Base-by-base conservation (phyloP, 2,888 invertebrate genomes). In the Pterobdella sp. region DNA sequence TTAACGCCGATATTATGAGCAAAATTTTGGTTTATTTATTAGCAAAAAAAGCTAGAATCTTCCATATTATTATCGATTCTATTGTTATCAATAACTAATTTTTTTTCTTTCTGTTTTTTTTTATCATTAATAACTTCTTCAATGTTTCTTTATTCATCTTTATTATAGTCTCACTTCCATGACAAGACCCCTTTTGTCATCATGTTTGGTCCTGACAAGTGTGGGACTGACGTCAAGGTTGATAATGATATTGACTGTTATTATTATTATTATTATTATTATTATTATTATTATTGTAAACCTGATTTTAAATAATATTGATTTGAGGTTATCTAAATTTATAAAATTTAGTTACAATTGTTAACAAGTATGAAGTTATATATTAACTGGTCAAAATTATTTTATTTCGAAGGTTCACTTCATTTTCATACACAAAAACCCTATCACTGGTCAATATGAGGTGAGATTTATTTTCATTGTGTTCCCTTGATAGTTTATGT, bases 121-220 rank as follows among this genome's bases (percentile, higher is more conserved):
- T 49, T 49, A 14, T n/a, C n/a, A 49, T 49, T 49, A 18, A 49
- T n/a, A 49, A 49, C 52, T 49, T 49, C n/a, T 14, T 14, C 52
- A 49, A 49, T 18, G 14, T n/a, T n/a, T n/a, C n/a, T n/a, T n/a
- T n/a, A n/a, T n/a, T n/a, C n/a, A n/a, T n/a, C n/a, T n/a, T 72
- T 52, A 67, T 79, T 80, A 73, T 81, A 86, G 82, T 89, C 88
- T 77, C 87, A 88, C 81, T 94, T 96, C 85, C 88, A 91, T 83
- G 96, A 98, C 85, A 94, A 94, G 85, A 94, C 96, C 0, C 91
- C 94, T 0, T 99, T 97, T 86, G 92, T 94, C 1, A 93, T 98
- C 81, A 98, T 98, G 98, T 98, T 98, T 85, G 98, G 98, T 0
- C 97, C 97, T 14, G 98, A 98, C 87, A 98, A 96, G 85, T 98